Evolutionary conservation across 2,888 invertebrate genomes (phyloP).

Genomic region (Chamaedrilus cognettii): DNA sequence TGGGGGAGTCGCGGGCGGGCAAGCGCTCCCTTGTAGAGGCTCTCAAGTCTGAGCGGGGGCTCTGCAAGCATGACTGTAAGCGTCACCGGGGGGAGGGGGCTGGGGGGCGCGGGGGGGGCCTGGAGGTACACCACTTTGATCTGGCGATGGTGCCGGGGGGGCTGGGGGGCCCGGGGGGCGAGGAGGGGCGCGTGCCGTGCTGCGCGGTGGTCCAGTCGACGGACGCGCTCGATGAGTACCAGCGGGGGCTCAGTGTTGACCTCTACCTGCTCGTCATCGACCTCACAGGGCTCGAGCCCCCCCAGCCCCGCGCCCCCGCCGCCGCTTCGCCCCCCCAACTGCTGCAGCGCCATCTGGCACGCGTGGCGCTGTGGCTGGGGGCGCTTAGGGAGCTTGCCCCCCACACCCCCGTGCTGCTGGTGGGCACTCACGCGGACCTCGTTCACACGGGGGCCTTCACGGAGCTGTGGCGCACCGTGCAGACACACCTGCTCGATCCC

Average conservation of each 20-base stretch:
- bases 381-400: conserved; percentile 40
- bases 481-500: conserved; percentile 24
- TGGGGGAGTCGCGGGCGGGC: conserved; percentile 41
- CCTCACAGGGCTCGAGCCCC: conserved; percentile 38
- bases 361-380: conserved; percentile 40
- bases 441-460: conserved; percentile 37
- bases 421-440: conserved; percentile 41
- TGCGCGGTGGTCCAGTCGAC: not conserved
- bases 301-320: too few relatives aligned
- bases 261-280: conserved; percentile 38
- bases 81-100: not conserved
- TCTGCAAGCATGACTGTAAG: not conserved
- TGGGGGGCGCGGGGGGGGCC: too few relatives aligned
- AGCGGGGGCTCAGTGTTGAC: conserved; percentile 34
- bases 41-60: not conserved
- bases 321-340: conserved; percentile 34
- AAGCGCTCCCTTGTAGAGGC: conserved; percentile 39
- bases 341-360: conserved; percentile 35
- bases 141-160: too few relatives aligned
- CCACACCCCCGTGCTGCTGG: conserved; percentile 39
- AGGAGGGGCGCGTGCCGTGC: not conserved
- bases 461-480: conserved; percentile 39
- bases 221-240: conserved; percentile 6
- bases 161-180: too few relatives aligned
- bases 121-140: conserved; percentile 10